Evolutionary conservation across 2,888 invertebrate species (phyloP).

Genomic region (Ormyrus pomaceus): DNA sequence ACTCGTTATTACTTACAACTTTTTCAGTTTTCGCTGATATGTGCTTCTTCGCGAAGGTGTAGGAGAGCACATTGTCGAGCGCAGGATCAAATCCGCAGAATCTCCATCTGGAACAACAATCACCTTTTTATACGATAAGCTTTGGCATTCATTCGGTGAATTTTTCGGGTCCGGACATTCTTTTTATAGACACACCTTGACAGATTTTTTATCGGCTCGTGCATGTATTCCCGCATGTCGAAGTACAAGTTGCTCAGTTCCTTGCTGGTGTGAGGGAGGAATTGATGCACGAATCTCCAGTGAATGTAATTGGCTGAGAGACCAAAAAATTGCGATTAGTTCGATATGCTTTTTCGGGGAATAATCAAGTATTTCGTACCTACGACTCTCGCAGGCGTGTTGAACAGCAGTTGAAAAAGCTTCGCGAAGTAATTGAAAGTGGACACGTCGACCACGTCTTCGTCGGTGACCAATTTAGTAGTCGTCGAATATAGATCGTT

Average conservation of each 20-base stretch:
- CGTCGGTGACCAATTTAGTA: not conserved
- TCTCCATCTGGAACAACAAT: conserved; percentile 27
- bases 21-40: conserved; percentile 20
- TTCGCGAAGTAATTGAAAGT: conserved; percentile 37
- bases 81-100: conserved; percentile 48
- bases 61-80: conserved; percentile 35
- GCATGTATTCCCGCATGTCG: conserved; percentile 35
- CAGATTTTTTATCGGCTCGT: conserved; percentile 30
- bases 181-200: conserved; percentile 16
- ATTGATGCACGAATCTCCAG: conserved; percentile 44
- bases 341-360: not conserved
- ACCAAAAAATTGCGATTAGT: no score
- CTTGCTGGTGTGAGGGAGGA: conserved; percentile 34
- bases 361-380: conserved; percentile 12
- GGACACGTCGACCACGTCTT: conserved; percentile 22
- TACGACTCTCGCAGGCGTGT: conserved; percentile 17
- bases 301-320: conserved; percentile 44
- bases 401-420: conserved; percentile 10
- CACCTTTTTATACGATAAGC: not conserved
- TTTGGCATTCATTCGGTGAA: no score
- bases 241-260: conserved; percentile 32
- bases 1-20: conserved; percentile 13
- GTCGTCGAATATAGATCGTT: conserved; percentile 16
- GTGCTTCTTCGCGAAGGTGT: conserved; percentile 33
- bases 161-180: not conserved